Evolutionary conservation across 1,140 invertebrate species (phyloP), one percentile per base, ranked within the genome.

Genomic region (Phocides pigmalion): DNA sequence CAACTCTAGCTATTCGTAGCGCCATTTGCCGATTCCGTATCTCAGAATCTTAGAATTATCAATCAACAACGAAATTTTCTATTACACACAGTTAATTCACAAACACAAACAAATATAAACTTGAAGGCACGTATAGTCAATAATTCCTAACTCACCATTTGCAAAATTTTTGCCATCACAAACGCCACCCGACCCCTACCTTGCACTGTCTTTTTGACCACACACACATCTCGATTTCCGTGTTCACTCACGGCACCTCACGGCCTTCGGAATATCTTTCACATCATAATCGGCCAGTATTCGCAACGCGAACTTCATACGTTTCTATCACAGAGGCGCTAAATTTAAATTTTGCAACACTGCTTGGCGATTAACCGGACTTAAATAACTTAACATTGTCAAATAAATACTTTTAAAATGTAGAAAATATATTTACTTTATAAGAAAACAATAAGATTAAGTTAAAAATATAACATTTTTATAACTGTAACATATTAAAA

Each of bases 131-230:
- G 79, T 80, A 70, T 84, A 83, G 75, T 84, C 87, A 85, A 85
- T 85, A 87, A 77, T 82, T 84, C 89, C 88, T 91, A 91, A 92
- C 90, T 92, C 90, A 92, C 90, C 90, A 90, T 92, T 91, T 91
- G 90, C 90, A 91, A 92, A 91, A 91, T 71, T 89, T 91, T 91
- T 91, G 90, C 90, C 90, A 92, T 92, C 90, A 92, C 90, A 92
- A 92, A 90, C 85, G 89, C 89, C 90, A 92, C 89, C 90, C 90
- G 90, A 92, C 90, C 90, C 90, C 89, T 92, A 92, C 89, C 89
- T 92, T 92, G 90, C 90, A 92, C 90, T 92, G 90, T 91, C 89
- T 91, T 90, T 91, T 91, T 90, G 89, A 91, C 89, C 90, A 91
- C 90, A 91, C 90, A 91, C 87, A 91, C 89, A 90, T 92, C 90